phyloP scores from a whole-genome alignment of 2,888 invertebrate species.

The Coleophora flavipennella region DNA sequence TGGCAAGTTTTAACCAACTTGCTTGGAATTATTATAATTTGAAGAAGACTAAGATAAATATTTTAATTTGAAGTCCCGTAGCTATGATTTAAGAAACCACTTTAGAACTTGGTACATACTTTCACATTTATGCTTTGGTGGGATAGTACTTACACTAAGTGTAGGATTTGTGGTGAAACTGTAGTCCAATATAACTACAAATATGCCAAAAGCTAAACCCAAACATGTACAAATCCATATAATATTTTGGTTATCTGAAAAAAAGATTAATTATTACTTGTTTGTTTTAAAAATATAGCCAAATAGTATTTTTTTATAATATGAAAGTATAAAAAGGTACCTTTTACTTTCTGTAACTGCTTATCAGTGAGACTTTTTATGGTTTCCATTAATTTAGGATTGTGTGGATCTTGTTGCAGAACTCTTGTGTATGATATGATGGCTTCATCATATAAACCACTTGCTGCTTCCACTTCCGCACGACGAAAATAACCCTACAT shows the following conservation, averaged over 20 bases:
- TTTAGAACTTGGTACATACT: no score
- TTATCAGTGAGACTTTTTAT: constrained; percentile 73
- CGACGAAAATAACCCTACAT: constrained; percentile 79
- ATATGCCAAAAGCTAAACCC: constrained; percentile 79
- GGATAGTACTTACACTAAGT: constrained; percentile 69
- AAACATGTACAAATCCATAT: constrained; percentile 84
- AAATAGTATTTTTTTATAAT: background rate
- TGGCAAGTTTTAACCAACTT: no score
- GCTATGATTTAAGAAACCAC: no score
- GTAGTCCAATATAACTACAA: constrained; percentile 79
- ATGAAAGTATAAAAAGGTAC: constrained; percentile 55
- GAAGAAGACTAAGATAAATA: no score
- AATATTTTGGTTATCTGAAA: constrained; percentile 78
- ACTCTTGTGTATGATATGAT: constrained; percentile 79
- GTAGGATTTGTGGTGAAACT: constrained; percentile 76
- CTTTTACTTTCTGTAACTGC: constrained; percentile 74
- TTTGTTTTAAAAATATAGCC: no score
- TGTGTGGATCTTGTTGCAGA: constrained; percentile 77
- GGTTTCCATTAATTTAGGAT: constrained; percentile 75
- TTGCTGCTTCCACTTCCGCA: constrained; percentile 80
- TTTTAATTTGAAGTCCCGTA: no score
- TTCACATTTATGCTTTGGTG: no score
- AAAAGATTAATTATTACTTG: no score
- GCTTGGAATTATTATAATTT: no score
- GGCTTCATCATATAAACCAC: constrained; percentile 77